phyloP scores from a whole-genome alignment of 1,140 invertebrate species.

The Drosophila persimilis region DNA sequence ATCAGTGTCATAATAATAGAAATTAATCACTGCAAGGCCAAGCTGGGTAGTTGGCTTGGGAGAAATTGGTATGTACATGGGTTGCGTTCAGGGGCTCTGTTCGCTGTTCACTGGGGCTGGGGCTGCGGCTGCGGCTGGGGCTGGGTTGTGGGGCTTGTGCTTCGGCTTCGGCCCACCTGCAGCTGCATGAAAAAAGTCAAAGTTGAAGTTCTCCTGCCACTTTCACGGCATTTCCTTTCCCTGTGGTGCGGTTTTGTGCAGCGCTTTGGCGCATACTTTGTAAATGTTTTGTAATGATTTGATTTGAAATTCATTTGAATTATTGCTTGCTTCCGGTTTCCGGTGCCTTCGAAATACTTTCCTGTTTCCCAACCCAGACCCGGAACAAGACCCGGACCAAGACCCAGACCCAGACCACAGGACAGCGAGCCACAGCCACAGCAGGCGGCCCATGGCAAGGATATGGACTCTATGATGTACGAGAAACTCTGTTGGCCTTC shows the following conservation, averaged over 20 bases:
- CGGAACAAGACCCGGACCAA: not conserved
- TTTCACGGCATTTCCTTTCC: not conserved
- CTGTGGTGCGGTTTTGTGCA: slow-evolving; percentile 72
- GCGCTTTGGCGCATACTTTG: slow-evolving; percentile 77
- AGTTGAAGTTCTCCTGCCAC: slow-evolving; percentile 24
- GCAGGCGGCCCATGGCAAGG: slow-evolving; percentile 55
- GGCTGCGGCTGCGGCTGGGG: too few species aligned
- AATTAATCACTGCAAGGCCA: slow-evolving; percentile 68
- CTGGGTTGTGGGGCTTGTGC: too few species aligned
- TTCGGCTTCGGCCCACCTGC: slow-evolving; percentile 32
- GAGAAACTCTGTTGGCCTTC: slow-evolving; percentile 54
- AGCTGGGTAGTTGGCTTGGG: not conserved
- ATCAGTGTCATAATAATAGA: slow-evolving; percentile 81
- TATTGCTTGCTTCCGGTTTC: slow-evolving; percentile 82
- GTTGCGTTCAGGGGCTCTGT: too few species aligned
- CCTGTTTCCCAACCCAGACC: slow-evolving; percentile 47
- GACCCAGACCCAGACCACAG: not conserved
- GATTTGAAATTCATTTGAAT: slow-evolving; percentile 83
- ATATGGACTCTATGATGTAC: slow-evolving; percentile 71
- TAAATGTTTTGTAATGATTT: slow-evolving; percentile 82
- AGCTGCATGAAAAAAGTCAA: slow-evolving; percentile 51
- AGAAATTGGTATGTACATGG: not conserved
- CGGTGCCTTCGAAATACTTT: slow-evolving; percentile 81
- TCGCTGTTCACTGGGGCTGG: too few species aligned
- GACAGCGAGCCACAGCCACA: slow-evolving; percentile 6